Conservation (phyloP, 1,140 invertebrate species). For the Caenorhabditis inopinata region DNA sequence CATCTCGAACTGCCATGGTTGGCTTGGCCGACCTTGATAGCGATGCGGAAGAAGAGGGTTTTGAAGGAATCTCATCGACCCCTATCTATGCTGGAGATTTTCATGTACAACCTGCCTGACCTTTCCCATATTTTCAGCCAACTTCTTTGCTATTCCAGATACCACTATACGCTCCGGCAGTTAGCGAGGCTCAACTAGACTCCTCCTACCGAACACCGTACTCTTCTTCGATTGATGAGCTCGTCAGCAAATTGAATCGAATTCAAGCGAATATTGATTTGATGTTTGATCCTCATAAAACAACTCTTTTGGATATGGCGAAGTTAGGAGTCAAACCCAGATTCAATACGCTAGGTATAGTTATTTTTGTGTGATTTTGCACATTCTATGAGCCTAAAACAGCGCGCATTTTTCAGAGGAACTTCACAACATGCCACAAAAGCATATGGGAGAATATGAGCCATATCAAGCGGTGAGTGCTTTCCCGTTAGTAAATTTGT, state of each 20-base stretch:
- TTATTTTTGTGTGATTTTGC: too few species aligned
- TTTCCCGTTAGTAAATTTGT: too few species aligned
- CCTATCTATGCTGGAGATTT: not conserved
- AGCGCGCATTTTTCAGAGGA: not conserved
- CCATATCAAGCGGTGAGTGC: not conserved
- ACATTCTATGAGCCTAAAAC: too few species aligned
- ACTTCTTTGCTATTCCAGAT: too few species aligned
- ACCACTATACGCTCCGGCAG: not conserved
- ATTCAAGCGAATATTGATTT: not conserved
- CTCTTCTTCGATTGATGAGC: not conserved
- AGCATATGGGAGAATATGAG: not conserved
- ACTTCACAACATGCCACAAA: slow-evolving; percentile 23
- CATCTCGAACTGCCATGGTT: not conserved
- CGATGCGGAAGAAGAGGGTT: not conserved
- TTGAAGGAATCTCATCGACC: not conserved
- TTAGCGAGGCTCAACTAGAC: not conserved
- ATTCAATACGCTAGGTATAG: not conserved
- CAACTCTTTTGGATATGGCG: not conserved
- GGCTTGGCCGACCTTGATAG: not conserved
- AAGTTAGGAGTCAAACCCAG: not conserved
- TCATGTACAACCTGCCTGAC: not conserved
- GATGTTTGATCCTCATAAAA: not conserved
- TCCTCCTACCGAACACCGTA: not conserved
- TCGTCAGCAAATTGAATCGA: not conserved
- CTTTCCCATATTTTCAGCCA: too few species aligned